Percentiles rank a stretch among this genome's conserved stretches.
These are phyloP conservation scores for Tetheella fluctuosa DNA, from an alignment of 2,888 invertebrate species.

Conservation along the genomic window DNA sequence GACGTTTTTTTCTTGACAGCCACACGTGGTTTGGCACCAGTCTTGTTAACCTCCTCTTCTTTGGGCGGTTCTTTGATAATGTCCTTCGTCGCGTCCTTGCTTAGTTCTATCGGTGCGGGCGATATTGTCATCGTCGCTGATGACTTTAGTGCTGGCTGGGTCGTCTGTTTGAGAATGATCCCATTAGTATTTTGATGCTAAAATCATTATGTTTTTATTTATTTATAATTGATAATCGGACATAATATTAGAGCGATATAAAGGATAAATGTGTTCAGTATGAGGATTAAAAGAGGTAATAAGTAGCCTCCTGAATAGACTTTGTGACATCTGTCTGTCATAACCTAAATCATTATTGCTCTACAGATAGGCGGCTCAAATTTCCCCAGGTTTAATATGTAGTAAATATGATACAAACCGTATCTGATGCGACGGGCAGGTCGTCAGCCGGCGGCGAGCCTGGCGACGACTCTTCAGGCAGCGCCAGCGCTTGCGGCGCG, in stretches of 20 bases:
- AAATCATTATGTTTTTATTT: no score
- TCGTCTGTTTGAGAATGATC: conserved; percentile 30
- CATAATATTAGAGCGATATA: no score
- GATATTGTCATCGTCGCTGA: conserved; percentile 77
- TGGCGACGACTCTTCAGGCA: conserved; percentile 59
- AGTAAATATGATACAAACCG: conserved; percentile 30
- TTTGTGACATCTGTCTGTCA: no score
- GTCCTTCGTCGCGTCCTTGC: conserved; percentile 59
- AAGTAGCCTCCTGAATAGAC: no score
- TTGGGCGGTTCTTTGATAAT: conserved; percentile 52
- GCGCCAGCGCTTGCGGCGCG: conserved; percentile 51
- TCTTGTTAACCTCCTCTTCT: conserved; percentile 56
- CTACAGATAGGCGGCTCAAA: neutral
- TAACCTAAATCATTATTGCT: no score
- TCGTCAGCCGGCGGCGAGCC: conserved; percentile 50
- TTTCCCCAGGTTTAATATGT: neutral
- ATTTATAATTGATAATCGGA: no score
- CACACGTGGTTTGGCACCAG: conserved; percentile 52
- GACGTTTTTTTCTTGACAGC: conserved; percentile 56
- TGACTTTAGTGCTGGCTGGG: conserved; percentile 65
- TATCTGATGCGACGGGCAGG: conserved; percentile 29
- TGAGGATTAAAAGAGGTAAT: no score
- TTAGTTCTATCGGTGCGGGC: conserved; percentile 50
- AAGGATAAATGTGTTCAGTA: no score
- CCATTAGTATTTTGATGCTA: neutral